These are phyloP conservation scores for Acleris laterana DNA, from an alignment of 2,888 invertebrate genomes.

Conservation along the genomic window DNA sequence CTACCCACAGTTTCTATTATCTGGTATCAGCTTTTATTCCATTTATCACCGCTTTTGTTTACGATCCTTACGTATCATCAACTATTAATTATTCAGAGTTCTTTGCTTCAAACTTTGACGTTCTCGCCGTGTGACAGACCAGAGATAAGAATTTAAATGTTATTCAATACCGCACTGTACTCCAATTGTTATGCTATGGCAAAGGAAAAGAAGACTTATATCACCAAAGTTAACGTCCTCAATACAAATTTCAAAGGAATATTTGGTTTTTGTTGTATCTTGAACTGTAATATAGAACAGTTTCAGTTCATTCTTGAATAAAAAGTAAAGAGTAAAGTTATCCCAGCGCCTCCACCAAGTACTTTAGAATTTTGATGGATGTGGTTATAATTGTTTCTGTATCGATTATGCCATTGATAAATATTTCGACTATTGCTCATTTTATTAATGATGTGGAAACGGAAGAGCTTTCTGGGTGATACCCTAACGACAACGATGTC, in stretches of 20 bases:
- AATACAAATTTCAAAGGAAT: conserved; percentile 29
- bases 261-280: conserved; percentile 44
- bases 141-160: conserved; percentile 84
- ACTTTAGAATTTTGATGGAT: conserved; percentile 82
- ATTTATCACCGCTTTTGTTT: conserved; percentile 84
- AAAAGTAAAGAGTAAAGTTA: conserved; percentile 45
- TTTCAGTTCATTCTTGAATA: conserved; percentile 52
- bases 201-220: conserved; percentile 55
- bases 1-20: conserved; percentile 78
- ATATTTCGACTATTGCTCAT: conserved; percentile 83
- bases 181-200: conserved; percentile 46
- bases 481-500: conserved; percentile 77
- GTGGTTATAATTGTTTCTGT: conserved; percentile 84
- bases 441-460: conserved; percentile 83
- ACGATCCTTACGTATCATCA: conserved; percentile 83
- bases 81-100: conserved; percentile 84
- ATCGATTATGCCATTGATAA: conserved; percentile 85
- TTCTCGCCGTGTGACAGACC: conserved; percentile 82
- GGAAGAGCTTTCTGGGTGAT: conserved; percentile 75
- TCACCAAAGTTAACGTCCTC: conserved; percentile 41
- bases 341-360: conserved; percentile 58
- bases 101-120: conserved; percentile 83
- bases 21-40: conserved; percentile 80
- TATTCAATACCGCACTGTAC: conserved; percentile 70
- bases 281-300: conserved; percentile 49